Base-by-base conservation (phyloP, 2,113 vertebrate species). In the Pachyramphus minor region DNA sequence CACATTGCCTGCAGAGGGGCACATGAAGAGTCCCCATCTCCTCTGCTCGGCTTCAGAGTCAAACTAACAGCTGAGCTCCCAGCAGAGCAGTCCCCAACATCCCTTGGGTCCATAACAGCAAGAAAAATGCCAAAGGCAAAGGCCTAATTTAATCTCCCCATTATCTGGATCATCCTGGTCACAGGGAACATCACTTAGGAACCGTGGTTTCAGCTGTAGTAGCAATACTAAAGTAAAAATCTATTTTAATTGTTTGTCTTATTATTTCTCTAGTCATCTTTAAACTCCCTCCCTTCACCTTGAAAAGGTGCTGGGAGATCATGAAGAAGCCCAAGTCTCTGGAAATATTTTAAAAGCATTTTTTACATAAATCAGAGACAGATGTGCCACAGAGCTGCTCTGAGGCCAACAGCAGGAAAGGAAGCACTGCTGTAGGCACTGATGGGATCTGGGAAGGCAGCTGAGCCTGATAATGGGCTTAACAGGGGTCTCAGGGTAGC, bases 1-100 rank as follows among this genome's bases (percentile, higher is more conserved):
- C 78, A 12, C 0, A 0, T 0, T 58, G 24, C 35, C 66, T 60
- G 14, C 11, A 59, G 30, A 84, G 60, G 25, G 12, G 31, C 17
- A 30, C 31, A 35, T 2, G 25, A 90, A 21, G 21, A 50, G 7
- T 23, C 15, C 25, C 3, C 13, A 45, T 31, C 19, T 74, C 63
- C 45, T 60, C 42, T 44, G 39, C 60, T 33, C 44, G 45, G 45
- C 30, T 31, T n/a, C 55, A 89, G 23, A 71, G 60, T 6, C 41
- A 63, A 74, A 44, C 22, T 8, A 75, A 45, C 17, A 88, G 24
- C 50, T 50, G 59, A 45, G 55, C 16, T 88, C 50, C 63, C 25
- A 64, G 37, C 45, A 92, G 76, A 80, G 68, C 24, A 47, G 19
- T 44, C 14, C 67, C 28, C 44, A 83, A 23, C 59, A 66, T 25